Percentiles rank a stretch among this genome's conserved stretches.
phyloP scores from a whole-genome alignment of 2,113 vertebrate genomes.

The Synodontis membranacea region DNA sequence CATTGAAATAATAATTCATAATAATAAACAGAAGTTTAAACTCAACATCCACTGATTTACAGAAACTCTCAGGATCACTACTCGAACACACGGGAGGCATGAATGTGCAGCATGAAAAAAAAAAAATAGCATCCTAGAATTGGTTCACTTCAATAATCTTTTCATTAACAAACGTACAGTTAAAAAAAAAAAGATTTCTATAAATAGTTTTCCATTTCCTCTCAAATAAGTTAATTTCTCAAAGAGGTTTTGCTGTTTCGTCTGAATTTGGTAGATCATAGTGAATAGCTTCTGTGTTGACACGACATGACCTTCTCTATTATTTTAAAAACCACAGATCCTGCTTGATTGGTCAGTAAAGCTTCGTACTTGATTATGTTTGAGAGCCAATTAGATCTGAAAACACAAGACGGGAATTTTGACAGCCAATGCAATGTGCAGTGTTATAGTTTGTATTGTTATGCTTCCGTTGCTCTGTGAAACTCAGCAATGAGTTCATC shows the following conservation, averaged over 20 bases:
- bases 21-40: constrained; percentile 92
- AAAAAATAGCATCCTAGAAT: constrained; percentile 82
- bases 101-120: constrained; percentile 82
- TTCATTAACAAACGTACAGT: constrained; percentile 86
- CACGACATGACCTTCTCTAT: constrained; percentile 50
- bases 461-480: constrained; percentile 4
- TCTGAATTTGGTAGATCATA: constrained; percentile 70
- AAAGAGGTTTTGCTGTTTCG: constrained; percentile 71
- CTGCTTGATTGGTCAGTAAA: constrained; percentile 9
- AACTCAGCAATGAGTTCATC: constrained; percentile 18
- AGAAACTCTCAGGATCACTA: constrained; percentile 91
- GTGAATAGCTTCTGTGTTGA: constrained; percentile 39
- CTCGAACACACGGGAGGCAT: constrained; percentile 84
- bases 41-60: constrained; percentile 98
- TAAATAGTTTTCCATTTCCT: constrained; percentile 77
- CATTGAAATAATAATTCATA: constrained; percentile 84
- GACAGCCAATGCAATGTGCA: constrained; percentile 9
- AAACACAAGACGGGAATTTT: constrained; percentile 30
- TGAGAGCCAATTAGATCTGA: constrained; percentile 41
- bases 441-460: constrained; percentile 3
- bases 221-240: constrained; percentile 75
- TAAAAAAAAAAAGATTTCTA: constrained; percentile 77
- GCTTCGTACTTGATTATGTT: constrained; percentile 30
- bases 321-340: constrained; percentile 53
- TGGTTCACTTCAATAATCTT: constrained; percentile 74